phyloP scores from a whole-genome alignment of 2,113 vertebrate species.

The Macquaria ambigua region DNA sequence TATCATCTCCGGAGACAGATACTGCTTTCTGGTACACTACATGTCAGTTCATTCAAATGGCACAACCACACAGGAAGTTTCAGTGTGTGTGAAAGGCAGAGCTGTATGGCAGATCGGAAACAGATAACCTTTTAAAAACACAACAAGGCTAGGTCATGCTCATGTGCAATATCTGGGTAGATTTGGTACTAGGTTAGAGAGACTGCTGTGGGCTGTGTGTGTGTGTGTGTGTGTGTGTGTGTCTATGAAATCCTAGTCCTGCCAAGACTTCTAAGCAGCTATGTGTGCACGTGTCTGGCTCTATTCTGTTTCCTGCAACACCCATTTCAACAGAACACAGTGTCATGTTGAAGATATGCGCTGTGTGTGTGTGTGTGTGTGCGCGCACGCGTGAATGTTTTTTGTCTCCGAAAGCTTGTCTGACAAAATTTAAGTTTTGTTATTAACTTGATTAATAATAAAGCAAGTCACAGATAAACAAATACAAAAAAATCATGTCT shows the following conservation, averaged over 20 bases:
- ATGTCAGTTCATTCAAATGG: constrained; percentile 1
- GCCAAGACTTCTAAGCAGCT: constrained; percentile 60
- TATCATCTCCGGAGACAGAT: neutral
- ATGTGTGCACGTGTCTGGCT: constrained; percentile 56
- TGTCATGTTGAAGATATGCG: constrained; percentile 70
- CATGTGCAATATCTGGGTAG: neutral
- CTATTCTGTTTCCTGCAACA: constrained; percentile 69
- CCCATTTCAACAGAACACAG: constrained; percentile 60
- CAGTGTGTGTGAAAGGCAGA: neutral
- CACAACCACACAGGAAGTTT: constrained; percentile 6
- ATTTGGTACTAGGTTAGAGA: neutral
- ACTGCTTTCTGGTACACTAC: neutral
- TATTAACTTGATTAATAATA: constrained; percentile 1
- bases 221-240: constrained; percentile 8
- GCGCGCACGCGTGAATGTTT: neutral
- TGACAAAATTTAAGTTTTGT: neutral
- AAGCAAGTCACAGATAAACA: neutral
- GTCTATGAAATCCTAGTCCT: constrained; percentile 33
- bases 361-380: constrained; percentile 1
- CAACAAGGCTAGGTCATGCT: neutral
- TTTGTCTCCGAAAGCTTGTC: neutral
- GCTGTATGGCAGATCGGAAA: neutral
- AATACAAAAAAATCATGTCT: neutral
- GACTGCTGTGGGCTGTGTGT: neutral
- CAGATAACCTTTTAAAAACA: neutral